A percentile compares a stretch with the other conserved stretches of the same genome.
Evolutionary conservation across 1,140 invertebrate species (phyloP).

Genomic region (Pissodes strobi): DNA sequence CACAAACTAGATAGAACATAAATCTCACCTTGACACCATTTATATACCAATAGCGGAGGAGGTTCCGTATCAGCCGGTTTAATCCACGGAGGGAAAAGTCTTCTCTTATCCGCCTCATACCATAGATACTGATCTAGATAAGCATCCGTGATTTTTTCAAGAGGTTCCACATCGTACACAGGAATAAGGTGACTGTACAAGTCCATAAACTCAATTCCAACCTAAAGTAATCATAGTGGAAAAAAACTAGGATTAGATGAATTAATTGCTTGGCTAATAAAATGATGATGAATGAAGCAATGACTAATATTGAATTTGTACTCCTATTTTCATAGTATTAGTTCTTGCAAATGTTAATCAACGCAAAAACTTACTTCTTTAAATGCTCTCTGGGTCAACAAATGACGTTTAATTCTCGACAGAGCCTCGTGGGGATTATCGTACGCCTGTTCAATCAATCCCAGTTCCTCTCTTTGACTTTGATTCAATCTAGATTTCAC

Average conservation of each 20-base stretch:
- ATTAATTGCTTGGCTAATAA: no score
- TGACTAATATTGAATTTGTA: no score
- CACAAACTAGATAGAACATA: no score
- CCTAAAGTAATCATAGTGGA: slow-evolving; percentile 50
- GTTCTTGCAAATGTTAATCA: not conserved
- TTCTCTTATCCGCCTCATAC: slow-evolving; percentile 98
- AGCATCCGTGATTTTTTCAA: slow-evolving; percentile 99
- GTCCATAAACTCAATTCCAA: slow-evolving; percentile 99
- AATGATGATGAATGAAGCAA: no score
- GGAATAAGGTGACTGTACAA: slow-evolving; percentile 98
- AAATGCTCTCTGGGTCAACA: slow-evolving; percentile 96
- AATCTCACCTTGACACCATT: slow-evolving; percentile 98
- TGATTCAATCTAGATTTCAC: slow-evolving; percentile 98
- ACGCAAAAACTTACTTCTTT: slow-evolving; percentile 75
- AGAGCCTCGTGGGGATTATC: slow-evolving; percentile 99
- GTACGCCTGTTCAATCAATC: slow-evolving; percentile 98
- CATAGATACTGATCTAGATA: slow-evolving; percentile 99
- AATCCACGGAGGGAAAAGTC: slow-evolving; percentile 97
- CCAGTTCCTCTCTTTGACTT: slow-evolving; percentile 97
- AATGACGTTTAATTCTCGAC: slow-evolving; percentile 98
- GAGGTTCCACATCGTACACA: slow-evolving; percentile 97
- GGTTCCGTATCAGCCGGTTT: slow-evolving; percentile 99
- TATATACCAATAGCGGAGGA: slow-evolving; percentile 95
- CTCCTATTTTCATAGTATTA: no score
- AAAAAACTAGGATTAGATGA: not conserved